Percentiles rank a stretch among this genome's conserved stretches.
Evolutionary conservation across 2,888 invertebrate species (phyloP).

Genomic region (Diplazon laetatorius): DNA sequence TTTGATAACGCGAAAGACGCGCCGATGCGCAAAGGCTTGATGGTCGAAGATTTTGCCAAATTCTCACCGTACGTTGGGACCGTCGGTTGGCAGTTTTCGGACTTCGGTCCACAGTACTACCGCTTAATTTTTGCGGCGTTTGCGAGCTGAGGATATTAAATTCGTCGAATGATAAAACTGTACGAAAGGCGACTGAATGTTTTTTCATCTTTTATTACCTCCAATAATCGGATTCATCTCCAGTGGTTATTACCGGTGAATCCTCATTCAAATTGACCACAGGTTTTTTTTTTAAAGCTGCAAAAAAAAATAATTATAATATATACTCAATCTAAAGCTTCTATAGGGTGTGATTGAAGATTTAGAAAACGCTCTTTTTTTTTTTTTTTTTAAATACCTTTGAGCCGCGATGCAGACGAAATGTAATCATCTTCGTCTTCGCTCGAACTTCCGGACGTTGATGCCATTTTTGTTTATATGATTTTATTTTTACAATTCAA

Average conservation of each 20-base stretch:
- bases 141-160: constrained; percentile 2
- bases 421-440: constrained; percentile 64
- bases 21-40: neutral
- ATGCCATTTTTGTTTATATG: constrained; percentile 36
- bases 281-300: constrained; percentile 52
- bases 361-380: neutral
- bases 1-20: neutral
- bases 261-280: neutral
- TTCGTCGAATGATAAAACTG: neutral
- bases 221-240: neutral
- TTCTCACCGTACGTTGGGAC: too few species aligned
- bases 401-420: constrained; percentile 57
- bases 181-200: neutral
- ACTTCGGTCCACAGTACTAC: too few species aligned
- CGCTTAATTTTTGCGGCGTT: neutral
- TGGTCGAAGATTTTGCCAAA: too few species aligned
- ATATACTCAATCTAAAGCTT: neutral
- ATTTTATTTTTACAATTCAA: constrained; percentile 3
- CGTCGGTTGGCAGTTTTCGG: too few species aligned
- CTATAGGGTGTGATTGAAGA: neutral
- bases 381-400: constrained; percentile 41
- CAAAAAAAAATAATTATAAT: constrained; percentile 1
- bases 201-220: constrained; percentile 14
- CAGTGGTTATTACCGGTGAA: neutral
- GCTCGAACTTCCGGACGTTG: constrained; percentile 48